These are phyloP conservation scores for Rhagoletis pomonella DNA, from an alignment of 1,140 invertebrate genomes.

Conservation along the genomic window DNA sequence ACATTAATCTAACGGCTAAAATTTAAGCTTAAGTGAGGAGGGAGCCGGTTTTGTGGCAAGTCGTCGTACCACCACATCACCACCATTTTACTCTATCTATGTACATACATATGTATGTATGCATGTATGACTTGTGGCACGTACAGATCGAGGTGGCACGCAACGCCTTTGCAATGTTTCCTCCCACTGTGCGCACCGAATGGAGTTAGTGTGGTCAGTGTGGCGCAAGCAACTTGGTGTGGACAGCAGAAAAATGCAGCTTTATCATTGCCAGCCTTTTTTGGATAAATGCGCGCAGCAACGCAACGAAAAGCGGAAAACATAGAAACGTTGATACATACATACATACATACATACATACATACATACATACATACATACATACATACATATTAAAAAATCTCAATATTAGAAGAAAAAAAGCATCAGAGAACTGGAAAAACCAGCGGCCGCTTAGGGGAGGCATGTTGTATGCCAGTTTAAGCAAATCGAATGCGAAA, in stretches of 20 bases:
- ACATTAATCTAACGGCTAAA: slow-evolving; percentile 36
- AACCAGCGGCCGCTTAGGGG: background rate
- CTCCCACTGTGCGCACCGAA: background rate
- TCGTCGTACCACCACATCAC: background rate
- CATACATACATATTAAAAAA: background rate
- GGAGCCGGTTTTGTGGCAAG: slow-evolving; percentile 5
- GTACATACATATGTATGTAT: too few species aligned
- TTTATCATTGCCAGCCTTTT: slow-evolving; percentile 12
- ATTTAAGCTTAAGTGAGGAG: background rate
- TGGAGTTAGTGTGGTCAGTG: background rate
- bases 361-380: background rate
- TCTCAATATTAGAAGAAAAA: background rate
- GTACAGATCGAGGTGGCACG: background rate
- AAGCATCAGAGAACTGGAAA: background rate
- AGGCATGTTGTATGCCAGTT: background rate
- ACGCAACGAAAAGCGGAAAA: slow-evolving; percentile 39
- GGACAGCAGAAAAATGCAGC: slow-evolving; percentile 10
- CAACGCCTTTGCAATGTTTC: background rate
- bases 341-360: too few species aligned
- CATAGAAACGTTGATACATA: background rate
- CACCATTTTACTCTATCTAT: too few species aligned
- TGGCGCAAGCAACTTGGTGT: background rate
- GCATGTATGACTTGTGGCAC: slow-evolving; percentile 6
- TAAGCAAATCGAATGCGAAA: background rate
- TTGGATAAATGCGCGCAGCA: background rate